Conservation (phyloP, 2,888 invertebrate genomes). For the Sthenelais limicola region DNA sequence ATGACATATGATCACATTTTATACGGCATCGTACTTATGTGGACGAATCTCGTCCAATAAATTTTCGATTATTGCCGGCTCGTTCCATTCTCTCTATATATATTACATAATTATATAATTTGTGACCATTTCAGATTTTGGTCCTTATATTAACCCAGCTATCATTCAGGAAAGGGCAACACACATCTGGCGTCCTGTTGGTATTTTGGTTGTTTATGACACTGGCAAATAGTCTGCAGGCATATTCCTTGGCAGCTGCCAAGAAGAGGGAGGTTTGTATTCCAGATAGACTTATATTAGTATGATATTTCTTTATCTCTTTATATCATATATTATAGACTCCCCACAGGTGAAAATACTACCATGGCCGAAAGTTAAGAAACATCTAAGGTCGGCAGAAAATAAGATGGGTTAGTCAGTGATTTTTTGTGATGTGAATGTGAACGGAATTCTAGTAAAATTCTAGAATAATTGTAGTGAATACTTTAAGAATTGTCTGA, state of each 20-base stretch:
- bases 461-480: too few relatives aligned
- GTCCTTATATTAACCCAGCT: neutral
- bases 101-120: neutral
- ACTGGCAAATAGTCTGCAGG: neutral
- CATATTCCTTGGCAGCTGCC: neutral
- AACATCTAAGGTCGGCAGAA: too few relatives aligned
- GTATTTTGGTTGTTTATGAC: conserved; percentile 7
- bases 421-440: too few relatives aligned
- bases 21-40: neutral
- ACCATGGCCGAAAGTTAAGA: too few relatives aligned
- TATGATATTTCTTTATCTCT: neutral
- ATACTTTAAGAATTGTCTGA: too few relatives aligned
- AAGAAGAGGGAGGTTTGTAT: neutral
- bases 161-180: conserved; percentile 22
- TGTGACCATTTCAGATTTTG: conserved; percentile 9
- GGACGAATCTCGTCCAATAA: neutral
- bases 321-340: neutral
- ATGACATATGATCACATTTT: neutral
- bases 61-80: neutral
- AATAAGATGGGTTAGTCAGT: too few relatives aligned
- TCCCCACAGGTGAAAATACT: too few relatives aligned
- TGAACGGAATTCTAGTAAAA: too few relatives aligned
- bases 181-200: conserved; percentile 26
- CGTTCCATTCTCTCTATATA: neutral
- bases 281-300: neutral